Evolutionary conservation across 2,797 vertebrate genomes (phyloP).

Genomic region (Podarcis siculus): DNA sequence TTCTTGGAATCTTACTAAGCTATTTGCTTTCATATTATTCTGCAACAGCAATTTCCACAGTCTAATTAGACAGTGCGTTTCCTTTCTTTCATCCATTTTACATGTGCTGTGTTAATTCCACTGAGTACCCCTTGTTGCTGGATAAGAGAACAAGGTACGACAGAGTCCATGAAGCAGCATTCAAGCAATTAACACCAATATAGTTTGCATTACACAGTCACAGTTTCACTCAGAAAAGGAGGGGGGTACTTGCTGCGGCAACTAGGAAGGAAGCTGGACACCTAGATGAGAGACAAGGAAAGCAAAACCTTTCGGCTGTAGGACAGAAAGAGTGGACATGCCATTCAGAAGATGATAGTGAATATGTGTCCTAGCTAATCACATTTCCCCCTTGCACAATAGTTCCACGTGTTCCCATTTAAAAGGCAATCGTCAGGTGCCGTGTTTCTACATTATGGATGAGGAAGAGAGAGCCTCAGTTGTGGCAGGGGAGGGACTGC

Average conservation of each 20-base stretch:
- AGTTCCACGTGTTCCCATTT: not conserved
- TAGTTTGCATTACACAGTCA: slow-evolving; percentile 1
- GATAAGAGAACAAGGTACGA: not conserved
- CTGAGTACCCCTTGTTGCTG: slow-evolving; percentile 36
- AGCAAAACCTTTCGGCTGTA: not conserved
- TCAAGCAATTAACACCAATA: slow-evolving; percentile 29
- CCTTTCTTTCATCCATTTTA: slow-evolving; percentile 24
- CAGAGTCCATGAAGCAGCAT: slow-evolving; percentile 35
- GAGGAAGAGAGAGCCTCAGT: slow-evolving; percentile 4
- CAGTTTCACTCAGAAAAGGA: slow-evolving; percentile 5
- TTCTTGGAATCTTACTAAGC: slow-evolving; percentile 28
- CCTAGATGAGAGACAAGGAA: slow-evolving; percentile 15
- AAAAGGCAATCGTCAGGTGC: slow-evolving; percentile 3
- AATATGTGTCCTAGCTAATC: not conserved
- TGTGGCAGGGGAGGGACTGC: not conserved
- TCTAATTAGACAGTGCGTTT: slow-evolving; percentile 39
- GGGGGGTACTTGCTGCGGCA: not conserved
- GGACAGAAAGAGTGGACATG: not conserved
- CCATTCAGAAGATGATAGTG: not conserved
- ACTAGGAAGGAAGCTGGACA: slow-evolving; percentile 6
- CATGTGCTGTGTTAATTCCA: slow-evolving; percentile 30
- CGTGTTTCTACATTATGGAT: not conserved
- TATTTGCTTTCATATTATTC: slow-evolving; percentile 38
- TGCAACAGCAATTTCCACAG: slow-evolving; percentile 38
- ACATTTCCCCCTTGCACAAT: not conserved